phyloP scores from a whole-genome alignment of 2,113 vertebrate species.

The Urocynchramus pylzowi region DNA sequence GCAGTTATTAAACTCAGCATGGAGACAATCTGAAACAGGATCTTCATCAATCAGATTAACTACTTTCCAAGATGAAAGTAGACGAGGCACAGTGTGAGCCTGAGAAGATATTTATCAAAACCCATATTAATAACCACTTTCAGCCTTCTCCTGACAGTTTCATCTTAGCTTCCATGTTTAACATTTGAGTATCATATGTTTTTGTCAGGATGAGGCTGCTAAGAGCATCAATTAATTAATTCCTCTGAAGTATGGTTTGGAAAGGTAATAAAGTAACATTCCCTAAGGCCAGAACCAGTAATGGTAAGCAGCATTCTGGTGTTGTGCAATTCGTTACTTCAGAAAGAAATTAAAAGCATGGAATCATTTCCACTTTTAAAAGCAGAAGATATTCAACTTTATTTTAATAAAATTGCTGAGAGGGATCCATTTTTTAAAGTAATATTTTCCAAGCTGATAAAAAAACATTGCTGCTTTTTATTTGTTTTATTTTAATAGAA shows the following conservation, averaged over 20 bases:
- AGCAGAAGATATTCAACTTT: conserved; percentile 21
- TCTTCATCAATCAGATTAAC: conserved; percentile 93
- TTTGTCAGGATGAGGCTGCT: conserved; percentile 80
- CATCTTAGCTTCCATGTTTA: conserved; percentile 83
- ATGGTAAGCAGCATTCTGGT: conserved; percentile 68
- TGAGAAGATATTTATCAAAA: conserved; percentile 87
- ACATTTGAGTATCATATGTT: conserved; percentile 87
- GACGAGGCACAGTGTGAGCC: conserved; percentile 83
- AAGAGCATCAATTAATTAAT: conserved; percentile 87
- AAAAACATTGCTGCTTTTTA: background rate
- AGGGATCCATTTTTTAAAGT: background rate
- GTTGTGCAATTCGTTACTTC: conserved; percentile 61
- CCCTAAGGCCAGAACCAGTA: conserved; percentile 74
- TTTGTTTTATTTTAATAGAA: conserved; percentile 32
- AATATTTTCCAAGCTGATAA: conserved; percentile 16
- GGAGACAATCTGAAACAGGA: conserved; percentile 84
- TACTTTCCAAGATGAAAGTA: conserved; percentile 84
- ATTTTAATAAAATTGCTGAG: conserved; percentile 44
- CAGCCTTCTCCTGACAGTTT: conserved; percentile 83
- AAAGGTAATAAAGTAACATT: conserved; percentile 81
- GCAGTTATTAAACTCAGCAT: conserved; percentile 81
- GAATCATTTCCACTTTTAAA: conserved; percentile 39
- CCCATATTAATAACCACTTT: conserved; percentile 87
- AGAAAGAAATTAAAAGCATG: conserved; percentile 67
- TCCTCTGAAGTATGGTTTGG: conserved; percentile 78